Evolutionary conservation across 2,113 vertebrate genomes (phyloP), one percentile per base, ranked within the genome.

Genomic region (Microcebus ravelobensis): DNA sequence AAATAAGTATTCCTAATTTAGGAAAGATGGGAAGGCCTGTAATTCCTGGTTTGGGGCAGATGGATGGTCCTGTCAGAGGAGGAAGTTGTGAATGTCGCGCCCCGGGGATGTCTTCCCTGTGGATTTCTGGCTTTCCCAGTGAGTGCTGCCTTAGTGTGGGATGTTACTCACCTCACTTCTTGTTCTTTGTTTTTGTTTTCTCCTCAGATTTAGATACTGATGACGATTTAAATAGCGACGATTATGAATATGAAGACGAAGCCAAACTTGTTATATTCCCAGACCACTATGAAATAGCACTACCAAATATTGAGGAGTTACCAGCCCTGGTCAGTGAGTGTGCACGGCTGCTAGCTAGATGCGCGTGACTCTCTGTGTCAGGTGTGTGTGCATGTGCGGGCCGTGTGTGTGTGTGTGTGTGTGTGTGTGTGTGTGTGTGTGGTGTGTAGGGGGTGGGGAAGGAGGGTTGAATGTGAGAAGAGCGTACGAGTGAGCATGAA

Each of bases 291-390:
- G 99, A 99, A 99, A 99, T 99, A 98, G 98, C 99, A 70, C 99
- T 99, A 97, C 99, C 99, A 96, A 99, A 99, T 98, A 99, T 99
- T 98, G 99, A 99, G 98, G 99, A 99, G 98, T 98, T 99, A 79
- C 99, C 99, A 39, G 99, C 99, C 70, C 98, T 99, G 99, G 99
- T 99, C 98, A 99, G 99, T 99, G 98, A 98, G 96, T 98, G 89
- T 97, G 94, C 98, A 94, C 88, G 93, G 91, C 67, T 94, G 93
- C 65, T 96, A 88, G 96, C 90, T 97, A 96, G 83, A 91, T 97
- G 83, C 14, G 87, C 50, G 48, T 97, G 97, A 27, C 90, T 97
- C 90, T 97, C 79, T 97, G 95, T 94, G 97, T 94, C 95, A 95
- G 95, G 88, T 76, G 95, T 97, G 96, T 96, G 97, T 92, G 96